These are phyloP conservation scores for Onthophagus sagittarius DNA, from an alignment of 2,888 invertebrate species.

Conservation along the genomic window DNA sequence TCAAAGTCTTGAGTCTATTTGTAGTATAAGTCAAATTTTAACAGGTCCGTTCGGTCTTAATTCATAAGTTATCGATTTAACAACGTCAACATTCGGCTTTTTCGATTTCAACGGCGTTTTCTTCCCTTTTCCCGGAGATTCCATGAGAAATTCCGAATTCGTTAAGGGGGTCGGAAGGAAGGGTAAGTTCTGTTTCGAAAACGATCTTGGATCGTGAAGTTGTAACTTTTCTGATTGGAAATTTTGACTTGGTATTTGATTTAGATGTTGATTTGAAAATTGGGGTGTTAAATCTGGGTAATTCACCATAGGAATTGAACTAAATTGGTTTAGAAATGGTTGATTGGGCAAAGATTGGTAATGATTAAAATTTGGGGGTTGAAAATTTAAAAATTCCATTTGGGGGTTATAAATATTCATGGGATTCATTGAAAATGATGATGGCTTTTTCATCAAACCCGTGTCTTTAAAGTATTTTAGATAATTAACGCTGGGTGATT, in stretches of 20 bases:
- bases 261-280: slow-evolving; percentile 5
- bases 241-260: slow-evolving; percentile 5
- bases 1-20: background rate
- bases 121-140: background rate
- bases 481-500: slow-evolving; percentile 3
- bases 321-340: slow-evolving; percentile 5
- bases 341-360: slow-evolving; percentile 3
- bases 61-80: slow-evolving; percentile 41
- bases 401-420: slow-evolving; percentile 2
- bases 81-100: slow-evolving; percentile 30
- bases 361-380: background rate
- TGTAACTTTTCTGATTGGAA: background rate
- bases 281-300: background rate
- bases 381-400: slow-evolving; percentile 12
- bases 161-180: slow-evolving; percentile 17
- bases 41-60: slow-evolving; percentile 41
- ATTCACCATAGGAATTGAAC: background rate
- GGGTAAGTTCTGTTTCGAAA: slow-evolving; percentile 6
- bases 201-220: slow-evolving; percentile 17
- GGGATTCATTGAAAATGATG: background rate
- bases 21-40: slow-evolving; percentile 27
- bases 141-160: background rate
- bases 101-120: background rate
- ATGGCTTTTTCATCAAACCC: background rate
- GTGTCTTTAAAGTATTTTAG: slow-evolving; percentile 17